A percentile compares a stretch with the other conserved stretches of the same genome.
These are phyloP conservation scores for Ranitomeya variabilis DNA, from an alignment of 2,113 vertebrate genomes.

Conservation along the genomic window DNA sequence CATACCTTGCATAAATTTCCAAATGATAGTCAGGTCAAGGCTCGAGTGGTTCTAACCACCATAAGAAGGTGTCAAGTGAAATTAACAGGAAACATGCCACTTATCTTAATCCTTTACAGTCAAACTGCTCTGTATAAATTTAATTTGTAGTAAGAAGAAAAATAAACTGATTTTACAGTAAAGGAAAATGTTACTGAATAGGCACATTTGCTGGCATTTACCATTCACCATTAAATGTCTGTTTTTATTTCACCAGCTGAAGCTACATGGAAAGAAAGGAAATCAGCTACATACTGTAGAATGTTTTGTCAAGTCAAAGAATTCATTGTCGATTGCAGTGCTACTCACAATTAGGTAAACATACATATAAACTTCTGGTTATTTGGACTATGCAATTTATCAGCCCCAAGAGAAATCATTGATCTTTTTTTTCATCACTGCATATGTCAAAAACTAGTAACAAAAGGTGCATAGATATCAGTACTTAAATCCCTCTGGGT, in stretches of 20 bases:
- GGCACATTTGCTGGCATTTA: conserved; percentile 16
- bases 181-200: conserved; percentile 4
- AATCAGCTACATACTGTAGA: conserved; percentile 28
- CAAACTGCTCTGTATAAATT: background rate
- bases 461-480: conserved; percentile 61
- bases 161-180: background rate
- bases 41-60: background rate
- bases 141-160: background rate
- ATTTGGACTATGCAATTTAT: conserved; percentile 50
- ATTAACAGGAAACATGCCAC: background rate
- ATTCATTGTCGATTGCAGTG: conserved; percentile 51
- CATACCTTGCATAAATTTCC: background rate
- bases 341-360: conserved; percentile 61
- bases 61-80: background rate
- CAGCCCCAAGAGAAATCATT: conserved; percentile 61
- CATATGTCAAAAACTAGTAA: conserved; percentile 63
- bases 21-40: background rate
- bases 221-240: background rate
- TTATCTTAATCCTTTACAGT: conserved; percentile 14
- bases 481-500: conserved; percentile 47
- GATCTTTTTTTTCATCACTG: conserved; percentile 63
- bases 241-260: conserved; percentile 2
- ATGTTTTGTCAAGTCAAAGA: conserved; percentile 58
- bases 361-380: conserved; percentile 60
- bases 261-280: background rate